Conservation (phyloP, 2,113 vertebrate species). For the Hylia prasina region DNA sequence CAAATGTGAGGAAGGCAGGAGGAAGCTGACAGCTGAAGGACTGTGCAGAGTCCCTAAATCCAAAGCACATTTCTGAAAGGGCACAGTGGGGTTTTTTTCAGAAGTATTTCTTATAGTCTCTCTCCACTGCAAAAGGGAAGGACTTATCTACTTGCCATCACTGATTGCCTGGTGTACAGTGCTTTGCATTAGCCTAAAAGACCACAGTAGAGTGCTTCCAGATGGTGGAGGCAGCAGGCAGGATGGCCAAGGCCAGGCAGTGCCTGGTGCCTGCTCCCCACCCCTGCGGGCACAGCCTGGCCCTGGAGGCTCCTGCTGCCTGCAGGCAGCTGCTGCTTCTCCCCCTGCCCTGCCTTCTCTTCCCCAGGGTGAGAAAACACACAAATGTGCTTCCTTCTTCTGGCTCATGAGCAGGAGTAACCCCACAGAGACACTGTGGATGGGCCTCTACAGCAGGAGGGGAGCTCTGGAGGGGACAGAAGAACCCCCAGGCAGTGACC, state of each 20-base stretch:
- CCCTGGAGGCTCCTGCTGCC: not conserved
- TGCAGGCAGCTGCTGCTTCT: not conserved
- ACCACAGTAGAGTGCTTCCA: not conserved
- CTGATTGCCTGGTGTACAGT: not conserved
- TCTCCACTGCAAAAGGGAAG: not conserved
- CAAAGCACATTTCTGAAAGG: constrained; percentile 5
- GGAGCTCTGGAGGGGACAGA: not conserved
- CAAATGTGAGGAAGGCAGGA: not conserved
- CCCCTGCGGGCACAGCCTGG: not conserved
- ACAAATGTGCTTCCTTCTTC: not conserved
- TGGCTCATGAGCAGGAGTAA: rapidly evolving
- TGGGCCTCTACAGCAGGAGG: not conserved
- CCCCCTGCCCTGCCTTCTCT: not conserved
- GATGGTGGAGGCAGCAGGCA: not conserved
- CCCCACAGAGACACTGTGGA: not conserved
- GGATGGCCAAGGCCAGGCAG: not conserved
- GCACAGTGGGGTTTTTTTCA: not conserved
- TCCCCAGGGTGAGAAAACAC: not conserved
- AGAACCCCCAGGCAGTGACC: not conserved
- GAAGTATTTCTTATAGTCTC: not conserved
- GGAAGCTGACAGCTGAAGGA: constrained; percentile 52
- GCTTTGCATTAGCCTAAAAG: not conserved
- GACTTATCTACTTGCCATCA: not conserved
- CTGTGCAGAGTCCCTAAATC: constrained; percentile 28
- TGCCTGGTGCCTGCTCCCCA: not conserved